These are phyloP conservation scores for Abrostola tripartita DNA, from an alignment of 2,888 invertebrate genomes.

Conservation along the genomic window DNA sequence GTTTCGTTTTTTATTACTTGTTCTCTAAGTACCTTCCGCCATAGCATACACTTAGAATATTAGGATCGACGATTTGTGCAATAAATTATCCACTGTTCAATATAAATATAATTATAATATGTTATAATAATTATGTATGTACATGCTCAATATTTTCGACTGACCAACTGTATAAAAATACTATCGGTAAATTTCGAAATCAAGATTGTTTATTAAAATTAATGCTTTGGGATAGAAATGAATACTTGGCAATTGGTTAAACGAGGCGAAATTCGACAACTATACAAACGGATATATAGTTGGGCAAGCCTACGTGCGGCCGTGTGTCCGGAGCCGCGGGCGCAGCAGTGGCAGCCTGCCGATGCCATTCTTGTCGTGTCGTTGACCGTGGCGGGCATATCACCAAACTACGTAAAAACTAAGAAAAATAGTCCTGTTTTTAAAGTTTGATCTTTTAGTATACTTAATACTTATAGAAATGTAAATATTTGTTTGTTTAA, in stretches of 20 bases:
- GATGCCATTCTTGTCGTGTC: conserved; percentile 34
- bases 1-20: conserved; percentile 68
- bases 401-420: conserved; percentile 42
- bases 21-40: conserved; percentile 70
- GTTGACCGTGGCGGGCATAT: conserved; percentile 55
- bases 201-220: conserved; percentile 65
- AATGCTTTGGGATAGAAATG: conserved; percentile 59
- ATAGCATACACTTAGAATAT: conserved; percentile 74
- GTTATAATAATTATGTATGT: conserved; percentile 66
- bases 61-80: conserved; percentile 83
- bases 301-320: conserved; percentile 44
- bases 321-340: conserved; percentile 13
- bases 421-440: conserved; percentile 49
- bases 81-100: conserved; percentile 80
- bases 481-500: conserved; percentile 58
- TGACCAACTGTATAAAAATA: conserved; percentile 85
- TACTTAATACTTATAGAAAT: conserved; percentile 46
- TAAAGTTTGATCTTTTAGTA: conserved; percentile 45
- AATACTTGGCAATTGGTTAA: conserved; percentile 44
- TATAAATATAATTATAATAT: conserved; percentile 73
- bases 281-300: conserved; percentile 31
- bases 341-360: conserved; percentile 12
- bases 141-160: conserved; percentile 87
- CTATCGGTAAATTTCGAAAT: conserved; percentile 67
- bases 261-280: conserved; percentile 29